These are phyloP conservation scores for Rhinolophus ferrumequinum DNA, from an alignment of 2,113 vertebrate genomes.

Conservation along the genomic window DNA sequence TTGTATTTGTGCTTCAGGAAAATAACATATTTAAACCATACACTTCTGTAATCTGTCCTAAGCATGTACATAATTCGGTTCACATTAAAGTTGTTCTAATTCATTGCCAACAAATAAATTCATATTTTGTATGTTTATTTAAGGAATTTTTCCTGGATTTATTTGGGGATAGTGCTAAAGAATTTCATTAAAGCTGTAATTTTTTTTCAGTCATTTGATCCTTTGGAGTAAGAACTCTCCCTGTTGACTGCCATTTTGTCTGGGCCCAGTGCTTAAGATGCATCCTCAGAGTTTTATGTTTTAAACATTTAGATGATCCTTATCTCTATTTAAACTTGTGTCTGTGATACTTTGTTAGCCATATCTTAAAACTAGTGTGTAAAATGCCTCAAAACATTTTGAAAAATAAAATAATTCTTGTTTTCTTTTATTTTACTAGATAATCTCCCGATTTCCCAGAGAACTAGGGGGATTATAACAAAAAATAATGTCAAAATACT, in stretches of 20 bases:
- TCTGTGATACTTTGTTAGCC: neutral
- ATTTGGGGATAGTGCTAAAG: neutral
- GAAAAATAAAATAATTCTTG: neutral
- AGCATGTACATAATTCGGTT: neutral
- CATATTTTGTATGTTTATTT: neutral
- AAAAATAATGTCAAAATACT: neutral
- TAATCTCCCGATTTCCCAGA: neutral
- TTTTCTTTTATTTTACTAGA: conserved; percentile 11
- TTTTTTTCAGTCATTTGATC: neutral
- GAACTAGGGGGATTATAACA: neutral
- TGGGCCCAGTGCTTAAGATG: neutral
- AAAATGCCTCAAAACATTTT: neutral
- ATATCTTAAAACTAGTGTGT: neutral
- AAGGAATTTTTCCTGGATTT: neutral
- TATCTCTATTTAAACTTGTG: neutral
- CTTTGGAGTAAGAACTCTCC: neutral
- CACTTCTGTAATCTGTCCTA: neutral
- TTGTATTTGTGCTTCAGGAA: conserved; percentile 12
- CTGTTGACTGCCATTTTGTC: neutral
- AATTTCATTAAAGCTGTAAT: neutral
- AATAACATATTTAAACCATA: neutral
- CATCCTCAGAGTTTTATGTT: neutral
- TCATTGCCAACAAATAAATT: neutral
- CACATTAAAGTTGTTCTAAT: conserved; percentile 19
- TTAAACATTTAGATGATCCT: conserved; percentile 9